These are phyloP conservation scores for Hippocampus barbouri DNA, from an alignment of 2,113 vertebrate species.

Conservation along the genomic window DNA sequence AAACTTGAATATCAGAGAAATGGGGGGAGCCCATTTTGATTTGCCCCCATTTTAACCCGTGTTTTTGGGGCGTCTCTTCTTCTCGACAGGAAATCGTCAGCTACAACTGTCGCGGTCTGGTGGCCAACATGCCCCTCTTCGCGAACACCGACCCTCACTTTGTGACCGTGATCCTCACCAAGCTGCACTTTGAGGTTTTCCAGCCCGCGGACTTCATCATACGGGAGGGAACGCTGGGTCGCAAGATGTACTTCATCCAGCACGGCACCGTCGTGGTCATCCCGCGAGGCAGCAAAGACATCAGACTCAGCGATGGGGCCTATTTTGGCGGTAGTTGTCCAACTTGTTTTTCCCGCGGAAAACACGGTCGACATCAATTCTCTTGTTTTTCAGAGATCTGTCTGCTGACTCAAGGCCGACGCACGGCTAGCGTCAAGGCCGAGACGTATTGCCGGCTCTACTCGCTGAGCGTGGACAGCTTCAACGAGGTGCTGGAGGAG, in stretches of 20 bases:
- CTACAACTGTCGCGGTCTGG: constrained; percentile 92
- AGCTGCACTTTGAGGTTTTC: constrained; percentile 91
- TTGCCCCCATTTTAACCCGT: no score
- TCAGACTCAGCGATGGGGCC: constrained; percentile 87
- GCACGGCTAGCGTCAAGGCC: constrained; percentile 70
- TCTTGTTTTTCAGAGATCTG: constrained; percentile 69
- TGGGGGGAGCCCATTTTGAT: no score
- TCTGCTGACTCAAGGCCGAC: constrained; percentile 71
- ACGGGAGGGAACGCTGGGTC: constrained; percentile 88
- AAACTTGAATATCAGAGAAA: not conserved
- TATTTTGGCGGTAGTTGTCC: constrained; percentile 88
- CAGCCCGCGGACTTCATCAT: constrained; percentile 90
- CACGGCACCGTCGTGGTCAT: constrained; percentile 88
- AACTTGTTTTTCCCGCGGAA: constrained; percentile 22
- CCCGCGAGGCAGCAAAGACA: constrained; percentile 86
- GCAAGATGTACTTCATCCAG: constrained; percentile 99
- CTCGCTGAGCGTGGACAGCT: constrained; percentile 74
- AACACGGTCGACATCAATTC: not conserved
- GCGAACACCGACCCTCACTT: constrained; percentile 96
- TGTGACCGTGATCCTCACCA: constrained; percentile 93
- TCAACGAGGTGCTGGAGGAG: constrained; percentile 76
- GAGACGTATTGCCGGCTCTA: constrained; percentile 78
- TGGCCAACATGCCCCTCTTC: constrained; percentile 95
- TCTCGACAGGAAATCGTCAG: constrained; percentile 88
- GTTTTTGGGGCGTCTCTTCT: not conserved